phyloP scores from a whole-genome alignment of 1,140 invertebrate genomes.

The Gerris buenoi region DNA sequence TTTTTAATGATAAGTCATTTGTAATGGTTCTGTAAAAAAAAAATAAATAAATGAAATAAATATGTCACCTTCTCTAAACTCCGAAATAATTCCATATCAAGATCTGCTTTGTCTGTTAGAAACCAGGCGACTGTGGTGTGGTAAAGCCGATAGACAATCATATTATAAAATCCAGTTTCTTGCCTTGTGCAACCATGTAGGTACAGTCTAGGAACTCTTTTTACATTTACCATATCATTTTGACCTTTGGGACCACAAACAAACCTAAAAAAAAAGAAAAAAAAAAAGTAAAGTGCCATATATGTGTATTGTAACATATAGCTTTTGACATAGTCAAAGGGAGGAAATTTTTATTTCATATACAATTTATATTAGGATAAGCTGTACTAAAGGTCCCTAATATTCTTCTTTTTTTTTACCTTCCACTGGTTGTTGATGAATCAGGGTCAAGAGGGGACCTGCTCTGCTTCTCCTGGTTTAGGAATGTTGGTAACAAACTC shows the following conservation, averaged over 20 bases:
- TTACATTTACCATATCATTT: neutral
- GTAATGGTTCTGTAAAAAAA: no score
- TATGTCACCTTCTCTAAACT: neutral
- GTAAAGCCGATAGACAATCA: neutral
- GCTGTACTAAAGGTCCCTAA: no score
- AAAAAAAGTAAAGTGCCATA: no score
- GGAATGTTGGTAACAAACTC: neutral
- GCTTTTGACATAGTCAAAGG: no score
- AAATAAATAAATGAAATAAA: no score
- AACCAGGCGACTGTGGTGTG: neutral
- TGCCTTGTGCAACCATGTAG: neutral
- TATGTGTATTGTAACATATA: no score
- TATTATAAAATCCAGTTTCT: neutral
- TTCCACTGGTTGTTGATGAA: neutral
- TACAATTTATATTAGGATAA: no score
- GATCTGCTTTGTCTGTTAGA: neutral
- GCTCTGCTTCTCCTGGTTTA: neutral
- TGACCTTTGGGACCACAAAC: neutral
- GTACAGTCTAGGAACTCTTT: neutral
- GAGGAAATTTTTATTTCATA: no score
- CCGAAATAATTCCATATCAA: neutral
- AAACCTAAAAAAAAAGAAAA: no score
- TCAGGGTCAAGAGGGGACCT: neutral
- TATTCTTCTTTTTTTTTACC: no score
- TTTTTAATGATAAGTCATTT: no score